These are phyloP conservation scores for Dryocosmus kuriphilus DNA, from an alignment of 2,888 invertebrate species.

Conservation along the genomic window DNA sequence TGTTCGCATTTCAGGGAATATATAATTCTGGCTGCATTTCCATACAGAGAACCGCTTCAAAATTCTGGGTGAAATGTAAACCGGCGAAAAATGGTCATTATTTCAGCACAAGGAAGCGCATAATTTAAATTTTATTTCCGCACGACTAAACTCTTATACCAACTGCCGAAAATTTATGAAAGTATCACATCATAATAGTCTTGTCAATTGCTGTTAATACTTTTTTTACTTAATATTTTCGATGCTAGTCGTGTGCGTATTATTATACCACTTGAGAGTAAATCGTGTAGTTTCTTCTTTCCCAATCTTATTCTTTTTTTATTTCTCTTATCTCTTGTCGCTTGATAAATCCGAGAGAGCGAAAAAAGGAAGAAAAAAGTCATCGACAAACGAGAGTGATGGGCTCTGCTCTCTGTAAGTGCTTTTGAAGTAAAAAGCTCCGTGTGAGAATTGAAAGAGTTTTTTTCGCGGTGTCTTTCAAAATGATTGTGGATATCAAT, in stretches of 20 bases:
- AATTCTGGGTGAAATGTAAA: not conserved
- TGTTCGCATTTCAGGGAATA: no score
- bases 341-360: not conserved
- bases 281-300: not conserved
- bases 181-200: not conserved
- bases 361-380: not conserved
- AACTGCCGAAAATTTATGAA: not conserved
- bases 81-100: not conserved
- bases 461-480: not conserved
- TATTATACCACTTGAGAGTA: not conserved
- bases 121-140: not conserved
- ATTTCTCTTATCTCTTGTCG: not conserved
- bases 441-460: constrained; percentile 1
- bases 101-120: not conserved
- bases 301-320: not conserved
- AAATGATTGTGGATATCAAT: not conserved
- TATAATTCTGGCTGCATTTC: no score
- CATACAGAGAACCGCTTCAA: not conserved
- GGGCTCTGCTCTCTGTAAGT: constrained; percentile 10
- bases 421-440: not conserved
- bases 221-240: not conserved
- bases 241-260: not conserved
- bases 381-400: constrained; percentile 17
- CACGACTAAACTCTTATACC: not conserved
- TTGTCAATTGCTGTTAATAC: not conserved